phyloP scores from a whole-genome alignment of 2,888 invertebrate species.

The Osedax frankpressi region DNA sequence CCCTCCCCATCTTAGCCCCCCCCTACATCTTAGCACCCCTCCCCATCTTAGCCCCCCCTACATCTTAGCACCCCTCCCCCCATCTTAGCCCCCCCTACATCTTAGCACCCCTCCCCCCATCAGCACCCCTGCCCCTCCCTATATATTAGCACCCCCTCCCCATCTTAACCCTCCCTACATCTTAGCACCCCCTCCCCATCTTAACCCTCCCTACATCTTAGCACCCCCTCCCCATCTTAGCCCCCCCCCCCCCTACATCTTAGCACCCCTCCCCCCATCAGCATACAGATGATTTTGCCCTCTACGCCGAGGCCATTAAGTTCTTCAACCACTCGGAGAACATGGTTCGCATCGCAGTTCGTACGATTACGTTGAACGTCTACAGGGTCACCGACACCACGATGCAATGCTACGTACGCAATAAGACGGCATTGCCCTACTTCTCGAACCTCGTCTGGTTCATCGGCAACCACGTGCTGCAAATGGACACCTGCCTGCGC shows the following conservation, averaged over 20 bases:
- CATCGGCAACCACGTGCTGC: conserved; percentile 90
- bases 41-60: no score
- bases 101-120: no score
- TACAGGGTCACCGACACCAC: conserved; percentile 77
- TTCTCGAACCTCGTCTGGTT: conserved; percentile 98
- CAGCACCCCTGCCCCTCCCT: no score
- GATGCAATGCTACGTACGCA: conserved; percentile 86
- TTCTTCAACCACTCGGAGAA: conserved; percentile 97
- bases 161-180: no score
- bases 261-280: conserved; percentile 27
- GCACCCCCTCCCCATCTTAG: not conserved
- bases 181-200: no score
- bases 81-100: no score
- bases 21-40: no score
- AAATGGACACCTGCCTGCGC: conserved; percentile 82
- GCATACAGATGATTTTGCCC: conserved; percentile 86
- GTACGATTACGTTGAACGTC: conserved; percentile 91
- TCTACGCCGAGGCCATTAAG: conserved; percentile 97
- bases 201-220: no score
- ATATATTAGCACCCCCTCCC: no score
- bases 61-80: no score
- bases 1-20: no score
- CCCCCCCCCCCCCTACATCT: not conserved
- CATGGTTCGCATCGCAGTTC: conserved; percentile 96
- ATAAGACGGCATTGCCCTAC: conserved; percentile 91